These are phyloP conservation scores for Ovis aries DNA, from an alignment of 2,113 vertebrate genomes.

Conservation along the genomic window DNA sequence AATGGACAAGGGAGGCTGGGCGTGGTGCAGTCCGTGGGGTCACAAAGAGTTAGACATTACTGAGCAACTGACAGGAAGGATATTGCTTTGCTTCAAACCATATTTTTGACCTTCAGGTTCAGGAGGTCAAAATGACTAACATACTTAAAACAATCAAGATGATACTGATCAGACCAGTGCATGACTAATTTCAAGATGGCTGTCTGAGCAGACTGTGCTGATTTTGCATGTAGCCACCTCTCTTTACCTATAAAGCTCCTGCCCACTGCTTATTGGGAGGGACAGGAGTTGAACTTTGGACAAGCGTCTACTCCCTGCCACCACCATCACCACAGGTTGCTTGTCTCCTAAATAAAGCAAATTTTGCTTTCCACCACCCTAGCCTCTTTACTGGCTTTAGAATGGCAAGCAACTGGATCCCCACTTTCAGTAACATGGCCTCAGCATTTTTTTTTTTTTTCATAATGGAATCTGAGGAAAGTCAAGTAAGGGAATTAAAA, in stretches of 20 bases:
- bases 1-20: not conserved
- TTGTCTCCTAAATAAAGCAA: not conserved
- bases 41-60: not conserved
- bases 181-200: not conserved
- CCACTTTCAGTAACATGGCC: not conserved
- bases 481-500: not conserved
- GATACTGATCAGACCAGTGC: not conserved
- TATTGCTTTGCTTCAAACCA: not conserved
- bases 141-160: not conserved
- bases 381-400: not conserved
- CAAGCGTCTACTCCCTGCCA: not conserved
- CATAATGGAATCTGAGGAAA: not conserved
- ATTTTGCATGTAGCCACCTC: not conserved
- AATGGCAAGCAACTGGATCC: not conserved
- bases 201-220: not conserved
- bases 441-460: not conserved
- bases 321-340: too few relatives aligned
- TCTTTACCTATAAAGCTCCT: not conserved
- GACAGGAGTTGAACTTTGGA: not conserved
- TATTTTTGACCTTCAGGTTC: not conserved
- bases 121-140: not conserved
- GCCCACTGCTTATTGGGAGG: not conserved
- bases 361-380: not conserved
- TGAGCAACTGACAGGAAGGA: not conserved
- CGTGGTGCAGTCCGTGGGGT: rapidly evolving